phyloP scores from a whole-genome alignment of 1,140 invertebrate genomes.

The Megathymus violae region DNA sequence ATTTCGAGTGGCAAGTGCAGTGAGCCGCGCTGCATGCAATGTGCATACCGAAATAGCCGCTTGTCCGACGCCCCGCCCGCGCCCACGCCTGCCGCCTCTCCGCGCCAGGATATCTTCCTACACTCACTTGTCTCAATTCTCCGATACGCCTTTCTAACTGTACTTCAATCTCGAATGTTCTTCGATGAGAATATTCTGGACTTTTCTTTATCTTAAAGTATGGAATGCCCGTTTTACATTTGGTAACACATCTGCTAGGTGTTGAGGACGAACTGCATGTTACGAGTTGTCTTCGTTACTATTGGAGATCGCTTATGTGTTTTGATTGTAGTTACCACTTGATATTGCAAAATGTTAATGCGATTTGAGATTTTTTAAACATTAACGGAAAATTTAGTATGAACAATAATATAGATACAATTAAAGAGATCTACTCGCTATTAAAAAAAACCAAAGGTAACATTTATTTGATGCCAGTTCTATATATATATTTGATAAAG shows the following conservation, averaged over 20 bases:
- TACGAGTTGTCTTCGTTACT: too few species aligned
- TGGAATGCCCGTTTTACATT: not conserved
- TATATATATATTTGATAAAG: too few species aligned
- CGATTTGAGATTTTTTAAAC: too few species aligned
- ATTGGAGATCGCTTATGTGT: too few species aligned
- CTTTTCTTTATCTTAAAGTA: not conserved
- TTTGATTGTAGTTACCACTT: too few species aligned
- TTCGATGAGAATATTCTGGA: conserved; percentile 7
- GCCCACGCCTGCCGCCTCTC: conserved; percentile 45
- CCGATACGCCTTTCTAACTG: conserved; percentile 6
- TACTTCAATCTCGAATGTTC: conserved; percentile 19
- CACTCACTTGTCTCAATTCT: conserved; percentile 52
- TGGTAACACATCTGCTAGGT: not conserved
- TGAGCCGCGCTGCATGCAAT: conserved; percentile 76
- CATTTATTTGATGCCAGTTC: too few species aligned
- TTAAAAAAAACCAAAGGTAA: too few species aligned
- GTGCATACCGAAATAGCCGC: conserved; percentile 82
- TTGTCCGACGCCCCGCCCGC: conserved; percentile 60
- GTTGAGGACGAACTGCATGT: too few species aligned
- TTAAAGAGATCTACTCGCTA: too few species aligned
- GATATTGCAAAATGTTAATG: too few species aligned
- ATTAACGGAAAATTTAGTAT: too few species aligned
- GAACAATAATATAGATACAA: too few species aligned
- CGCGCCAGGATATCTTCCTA: conserved; percentile 49
- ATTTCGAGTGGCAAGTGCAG: conserved; percentile 82